Base-by-base conservation (phyloP, 2,888 invertebrate species). In the Sipunculus nudus region DNA sequence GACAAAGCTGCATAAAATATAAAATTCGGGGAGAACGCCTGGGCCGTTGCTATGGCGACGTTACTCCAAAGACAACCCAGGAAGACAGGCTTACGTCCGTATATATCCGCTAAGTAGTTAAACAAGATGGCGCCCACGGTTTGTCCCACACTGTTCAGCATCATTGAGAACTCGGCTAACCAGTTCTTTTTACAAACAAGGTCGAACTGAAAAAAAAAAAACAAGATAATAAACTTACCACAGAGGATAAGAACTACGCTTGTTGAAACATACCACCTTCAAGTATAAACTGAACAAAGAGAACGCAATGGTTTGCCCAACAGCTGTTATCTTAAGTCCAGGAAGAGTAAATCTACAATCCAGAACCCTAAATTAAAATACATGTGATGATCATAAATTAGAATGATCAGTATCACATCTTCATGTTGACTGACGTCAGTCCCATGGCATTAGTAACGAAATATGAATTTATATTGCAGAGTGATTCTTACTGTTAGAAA, bases 31-130 rank as follows among this genome's bases (percentile, higher is more conserved):
- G 47, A 45, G 23, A 54, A 19, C 5, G 55, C 46, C 25, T n/a
- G 26, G 10, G 23, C 32, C 5, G n/a, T 29, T 16, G 46, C 55
- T 8, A 52, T 31, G 29, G 23, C 19, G 54, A 25, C 40, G 25
- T 54, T 39, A 25, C 39, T 19, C 50, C 40, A 57, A 8, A 57
- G 52, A 35, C 52, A 58, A 10, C 19, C 10, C 19, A 54, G 29
- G 46, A 55, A 53, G 5, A 58, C 53, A 23, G 19, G n/a, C 21
- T 43, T 41, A 8, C 58, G 26, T 8, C 58, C 58, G n/a, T 43
- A 29, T 6, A 32, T 10, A 29, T 58, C 58, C n/a, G 31, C 21
- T 6, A 53, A 25, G 10, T 10, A n/a, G 21, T 26, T 43, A 32
- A 52, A 58, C 2, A 58, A 19, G 13, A 32, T 2, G n/a, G 26